Base-by-base conservation (phyloP, 2,113 vertebrate genomes). In the Cyprinodon variegatus region DNA sequence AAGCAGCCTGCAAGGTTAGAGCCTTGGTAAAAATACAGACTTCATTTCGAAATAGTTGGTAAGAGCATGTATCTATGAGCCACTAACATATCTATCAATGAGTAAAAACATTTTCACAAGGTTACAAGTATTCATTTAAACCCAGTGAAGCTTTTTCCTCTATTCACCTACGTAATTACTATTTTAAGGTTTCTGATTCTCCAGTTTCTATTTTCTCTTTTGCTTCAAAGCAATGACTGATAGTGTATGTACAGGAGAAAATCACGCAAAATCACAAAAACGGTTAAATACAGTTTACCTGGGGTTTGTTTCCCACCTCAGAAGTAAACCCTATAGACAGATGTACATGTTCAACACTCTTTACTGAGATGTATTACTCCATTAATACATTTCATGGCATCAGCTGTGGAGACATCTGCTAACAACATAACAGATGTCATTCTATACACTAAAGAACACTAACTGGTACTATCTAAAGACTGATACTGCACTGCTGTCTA, bases 21-120 rank as follows among this genome's bases (percentile, higher is more conserved):
- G 43, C 74, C 37, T 76, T 73, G 22, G 37, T 39, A 78, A 29
- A 71, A 40, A 62, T 61, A 1, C 39, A 61, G 13, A n/a, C 65
- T 65, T 72, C 0, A 14, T 14, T 14, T 45, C 72, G 57, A 38
- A 39, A 57, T 10, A 65, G 41, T 9, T 59, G 15, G 3, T 20
- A 20, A 50, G 29, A 0, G 3, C 11, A 14, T 1, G 17, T 3
- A 9, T 59, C 64, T 17, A 14, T 29, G 11, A 5, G 65, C 41
- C 45, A 79, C 41, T n/a, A 45, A 65, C 41, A 61, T 65, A 41
- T 59, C 41, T 74, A 20, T 11, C 15, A 6, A 1, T 46, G 50
- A 17, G 41, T 13, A 50, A 40, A 74, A 60, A 61, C 46, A 39
- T 14, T 59, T 60, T 11, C n/a, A 68, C 39, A 20, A 39, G 11